These are phyloP conservation scores for Botia almorhae DNA, from an alignment of 2,797 vertebrate genomes.

Conservation along the genomic window DNA sequence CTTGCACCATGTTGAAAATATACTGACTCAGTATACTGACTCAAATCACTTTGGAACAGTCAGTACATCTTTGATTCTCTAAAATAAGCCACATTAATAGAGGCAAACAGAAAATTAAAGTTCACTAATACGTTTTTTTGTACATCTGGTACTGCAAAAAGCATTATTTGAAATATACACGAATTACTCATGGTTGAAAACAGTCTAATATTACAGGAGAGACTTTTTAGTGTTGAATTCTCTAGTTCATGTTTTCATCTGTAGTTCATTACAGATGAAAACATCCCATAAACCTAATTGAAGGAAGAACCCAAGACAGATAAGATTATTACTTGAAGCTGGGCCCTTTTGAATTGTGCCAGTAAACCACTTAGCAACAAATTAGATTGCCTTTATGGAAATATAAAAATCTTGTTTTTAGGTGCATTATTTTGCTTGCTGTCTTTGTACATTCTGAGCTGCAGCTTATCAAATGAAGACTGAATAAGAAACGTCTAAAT, in stretches of 20 bases:
- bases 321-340: too few relatives aligned
- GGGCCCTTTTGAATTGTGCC: too few relatives aligned
- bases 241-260: too few relatives aligned
- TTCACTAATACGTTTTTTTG: background rate
- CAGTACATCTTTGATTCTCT: constrained; percentile 9
- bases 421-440: background rate
- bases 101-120: background rate
- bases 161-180: background rate
- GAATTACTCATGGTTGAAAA: background rate
- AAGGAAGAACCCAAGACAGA: too few relatives aligned
- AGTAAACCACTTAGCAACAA: too few relatives aligned
- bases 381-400: too few relatives aligned
- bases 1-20: background rate
- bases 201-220: background rate
- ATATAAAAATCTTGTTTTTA: too few relatives aligned
- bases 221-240: too few relatives aligned
- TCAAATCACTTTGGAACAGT: background rate
- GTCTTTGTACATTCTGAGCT: background rate
- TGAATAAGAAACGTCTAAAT: constrained; percentile 10
- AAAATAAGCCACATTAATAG: constrained; percentile 12
- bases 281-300: too few relatives aligned
- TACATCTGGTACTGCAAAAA: background rate
- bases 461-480: background rate
- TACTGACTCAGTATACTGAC: background rate
- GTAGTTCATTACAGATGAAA: too few relatives aligned